These are phyloP conservation scores for Amazona vittata DNA, from an alignment of 2,113 vertebrate species.

Conservation along the genomic window DNA sequence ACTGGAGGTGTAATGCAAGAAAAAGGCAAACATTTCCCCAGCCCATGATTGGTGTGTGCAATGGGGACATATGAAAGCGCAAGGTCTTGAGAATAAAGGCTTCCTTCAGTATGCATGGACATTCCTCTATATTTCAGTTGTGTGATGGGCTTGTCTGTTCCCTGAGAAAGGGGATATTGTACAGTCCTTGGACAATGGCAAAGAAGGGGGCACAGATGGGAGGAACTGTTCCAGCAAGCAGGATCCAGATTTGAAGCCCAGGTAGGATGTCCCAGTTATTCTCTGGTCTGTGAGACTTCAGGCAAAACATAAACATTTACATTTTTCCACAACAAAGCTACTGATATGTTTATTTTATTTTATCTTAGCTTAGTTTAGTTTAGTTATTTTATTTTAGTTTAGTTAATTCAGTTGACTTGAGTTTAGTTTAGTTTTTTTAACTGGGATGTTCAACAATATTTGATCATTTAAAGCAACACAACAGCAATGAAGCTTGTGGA, in stretches of 20 bases:
- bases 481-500: neutral
- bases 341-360: neutral
- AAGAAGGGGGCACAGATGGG: neutral
- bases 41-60: fast-evolving
- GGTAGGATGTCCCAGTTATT: neutral
- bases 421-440: neutral
- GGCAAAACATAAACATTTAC: neutral
- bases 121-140: neutral
- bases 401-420: neutral
- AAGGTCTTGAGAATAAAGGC: neutral
- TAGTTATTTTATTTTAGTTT: neutral
- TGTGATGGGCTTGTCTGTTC: neutral
- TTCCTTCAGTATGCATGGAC: neutral
- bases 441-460: neutral
- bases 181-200: neutral
- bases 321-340: neutral
- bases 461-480: neutral
- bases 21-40: neutral
- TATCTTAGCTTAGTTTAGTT: neutral
- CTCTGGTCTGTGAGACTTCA: neutral
- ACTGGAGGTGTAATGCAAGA: neutral
- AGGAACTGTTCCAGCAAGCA: neutral
- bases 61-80: fast-evolving
- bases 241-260: neutral
- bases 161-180: neutral